Percentiles rank a stretch among this genome's conserved stretches.
phyloP scores from a whole-genome alignment of 2,797 vertebrate genomes.

The Eleutherodactylus coqui region DNA sequence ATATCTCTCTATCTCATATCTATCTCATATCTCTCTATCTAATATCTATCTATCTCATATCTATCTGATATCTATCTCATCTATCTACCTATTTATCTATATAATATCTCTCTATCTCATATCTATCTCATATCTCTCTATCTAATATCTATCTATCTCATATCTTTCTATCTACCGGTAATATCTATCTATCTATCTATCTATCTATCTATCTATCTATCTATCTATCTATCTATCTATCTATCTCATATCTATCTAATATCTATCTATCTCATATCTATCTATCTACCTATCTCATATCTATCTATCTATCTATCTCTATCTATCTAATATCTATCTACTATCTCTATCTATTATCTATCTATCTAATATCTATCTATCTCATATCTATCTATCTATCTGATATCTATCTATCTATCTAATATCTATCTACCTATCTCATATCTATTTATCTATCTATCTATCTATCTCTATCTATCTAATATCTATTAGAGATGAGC shows the following conservation, averaged over 20 bases:
- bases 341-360: background rate
- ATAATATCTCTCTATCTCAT: background rate
- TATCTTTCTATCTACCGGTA: too few relatives aligned
- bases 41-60: background rate
- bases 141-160: background rate
- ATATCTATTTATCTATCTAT: too few relatives aligned
- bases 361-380: background rate
- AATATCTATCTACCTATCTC: too few relatives aligned
- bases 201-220: too few relatives aligned
- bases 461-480: background rate
- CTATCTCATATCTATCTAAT: too few relatives aligned
- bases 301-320: too few relatives aligned
- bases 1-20: background rate
- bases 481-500: too few relatives aligned
- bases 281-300: background rate
- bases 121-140: background rate
- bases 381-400: too few relatives aligned
- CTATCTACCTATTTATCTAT: too few relatives aligned
- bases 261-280: too few relatives aligned
- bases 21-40: background rate
- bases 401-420: too few relatives aligned
- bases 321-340: background rate
- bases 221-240: background rate
- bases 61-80: background rate
- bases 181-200: too few relatives aligned